phyloP scores from a whole-genome alignment of 2,888 invertebrate species.

The Mythimna albipuncta region DNA sequence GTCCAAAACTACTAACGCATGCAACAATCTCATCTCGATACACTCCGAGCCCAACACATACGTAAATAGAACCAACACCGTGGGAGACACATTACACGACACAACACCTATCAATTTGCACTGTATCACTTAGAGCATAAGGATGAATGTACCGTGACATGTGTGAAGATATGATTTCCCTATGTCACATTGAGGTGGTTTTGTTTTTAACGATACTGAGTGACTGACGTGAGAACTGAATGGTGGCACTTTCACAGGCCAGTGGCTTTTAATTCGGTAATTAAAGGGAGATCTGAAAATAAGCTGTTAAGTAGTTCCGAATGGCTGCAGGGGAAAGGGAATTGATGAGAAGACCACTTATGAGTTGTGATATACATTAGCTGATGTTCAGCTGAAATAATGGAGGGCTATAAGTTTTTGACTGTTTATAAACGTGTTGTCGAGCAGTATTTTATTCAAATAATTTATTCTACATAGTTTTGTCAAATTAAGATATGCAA shows the following conservation, averaged over 20 bases:
- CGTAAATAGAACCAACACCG: constrained; percentile 78
- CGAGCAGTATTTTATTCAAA: not conserved
- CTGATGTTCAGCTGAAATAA: constrained; percentile 10
- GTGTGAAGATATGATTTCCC: constrained; percentile 55
- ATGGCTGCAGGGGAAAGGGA: constrained; percentile 59
- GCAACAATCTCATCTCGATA: constrained; percentile 57
- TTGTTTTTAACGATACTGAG: constrained; percentile 80
- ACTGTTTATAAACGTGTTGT: not conserved
- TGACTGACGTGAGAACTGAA: constrained; percentile 87
- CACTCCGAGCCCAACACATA: constrained; percentile 65
- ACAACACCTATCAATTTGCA: constrained; percentile 42
- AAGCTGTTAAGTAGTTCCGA: constrained; percentile 68
- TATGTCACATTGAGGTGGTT: constrained; percentile 73
- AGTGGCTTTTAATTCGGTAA: constrained; percentile 69
- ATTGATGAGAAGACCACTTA: constrained; percentile 55
- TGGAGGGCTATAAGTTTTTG: not conserved
- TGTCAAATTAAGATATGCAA: too few species aligned
- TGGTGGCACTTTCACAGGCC: constrained; percentile 83
- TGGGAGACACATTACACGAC: constrained; percentile 75
- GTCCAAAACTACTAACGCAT: constrained; percentile 33
- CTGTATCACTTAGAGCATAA: constrained; percentile 62
- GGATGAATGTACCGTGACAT: constrained; percentile 58
- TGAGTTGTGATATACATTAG: constrained; percentile 28
- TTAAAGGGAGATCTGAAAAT: constrained; percentile 68
- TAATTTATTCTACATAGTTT: too few species aligned